These are phyloP conservation scores for Pseudococcus longispinus DNA, from an alignment of 2,888 invertebrate genomes.

Conservation along the genomic window DNA sequence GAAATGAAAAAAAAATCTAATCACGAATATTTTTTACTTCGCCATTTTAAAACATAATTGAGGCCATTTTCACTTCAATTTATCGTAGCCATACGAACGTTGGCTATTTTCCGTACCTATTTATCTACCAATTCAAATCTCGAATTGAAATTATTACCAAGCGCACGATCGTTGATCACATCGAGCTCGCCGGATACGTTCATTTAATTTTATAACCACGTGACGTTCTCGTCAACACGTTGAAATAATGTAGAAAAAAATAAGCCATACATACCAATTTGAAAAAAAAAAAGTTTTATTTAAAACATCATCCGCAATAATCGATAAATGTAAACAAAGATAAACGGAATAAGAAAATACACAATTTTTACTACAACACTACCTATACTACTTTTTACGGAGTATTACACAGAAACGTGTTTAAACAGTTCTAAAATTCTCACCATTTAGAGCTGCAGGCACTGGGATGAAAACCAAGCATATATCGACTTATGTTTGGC, in stretches of 20 bases:
- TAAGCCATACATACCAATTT: not conserved
- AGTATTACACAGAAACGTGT: too few species aligned
- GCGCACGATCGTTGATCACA: not conserved
- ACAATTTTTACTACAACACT: not conserved
- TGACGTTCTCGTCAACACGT: not conserved
- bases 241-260: not conserved
- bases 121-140: not conserved
- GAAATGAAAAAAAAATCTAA: too few species aligned
- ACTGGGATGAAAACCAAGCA: not conserved
- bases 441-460: too few species aligned
- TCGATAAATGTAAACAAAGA: constrained; percentile 2
- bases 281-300: constrained; percentile 29
- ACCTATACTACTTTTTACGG: too few species aligned
- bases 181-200: not conserved
- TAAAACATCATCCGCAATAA: not conserved
- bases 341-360: not conserved
- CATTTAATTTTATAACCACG: not conserved
- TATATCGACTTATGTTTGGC: too few species aligned
- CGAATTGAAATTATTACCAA: not conserved
- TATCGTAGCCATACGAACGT: too few species aligned
- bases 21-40: too few species aligned
- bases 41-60: too few species aligned
- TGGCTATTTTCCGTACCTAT: not conserved
- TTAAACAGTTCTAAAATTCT: too few species aligned
- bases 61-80: too few species aligned